Evolutionary conservation across 2,888 invertebrate genomes (phyloP).

Genomic region (Sinopyrophorus schimmeli): DNA sequence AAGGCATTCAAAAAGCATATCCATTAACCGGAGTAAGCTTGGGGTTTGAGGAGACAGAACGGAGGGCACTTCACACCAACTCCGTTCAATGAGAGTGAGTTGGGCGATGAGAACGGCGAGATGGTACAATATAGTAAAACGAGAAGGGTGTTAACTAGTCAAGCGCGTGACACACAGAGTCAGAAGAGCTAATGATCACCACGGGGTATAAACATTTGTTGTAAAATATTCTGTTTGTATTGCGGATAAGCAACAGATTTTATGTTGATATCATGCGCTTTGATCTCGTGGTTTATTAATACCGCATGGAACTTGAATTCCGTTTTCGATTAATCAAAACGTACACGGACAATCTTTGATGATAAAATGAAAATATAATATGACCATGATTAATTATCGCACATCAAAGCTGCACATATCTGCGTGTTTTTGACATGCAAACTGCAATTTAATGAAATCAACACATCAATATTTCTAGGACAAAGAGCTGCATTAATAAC

Average conservation of each 20-base stretch:
- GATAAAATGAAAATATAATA: slow-evolving; percentile 49
- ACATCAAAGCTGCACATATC: slow-evolving; percentile 44
- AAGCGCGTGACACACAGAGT: slow-evolving; percentile 30
- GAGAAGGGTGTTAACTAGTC: slow-evolving; percentile 32
- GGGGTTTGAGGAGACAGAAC: slow-evolving; percentile 29
- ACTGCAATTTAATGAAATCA: slow-evolving; percentile 32
- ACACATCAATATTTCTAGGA: slow-evolving; percentile 21
- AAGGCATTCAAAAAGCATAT: slow-evolving; percentile 54
- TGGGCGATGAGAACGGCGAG: slow-evolving; percentile 29
- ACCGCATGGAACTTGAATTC: slow-evolving; percentile 33
- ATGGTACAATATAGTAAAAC: slow-evolving; percentile 23
- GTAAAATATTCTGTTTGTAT: slow-evolving; percentile 26
- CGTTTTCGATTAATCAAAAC: slow-evolving; percentile 45
- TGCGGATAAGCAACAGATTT: slow-evolving; percentile 22
- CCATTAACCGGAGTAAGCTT: slow-evolving; percentile 43
- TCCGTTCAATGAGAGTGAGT: slow-evolving; percentile 28
- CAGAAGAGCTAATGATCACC: slow-evolving; percentile 29
- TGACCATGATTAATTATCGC: slow-evolving; percentile 50
- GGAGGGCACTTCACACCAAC: slow-evolving; percentile 30
- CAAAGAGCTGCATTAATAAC: slow-evolving; percentile 26
- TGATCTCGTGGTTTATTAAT: slow-evolving; percentile 29
- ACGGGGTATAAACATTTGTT: slow-evolving; percentile 26
- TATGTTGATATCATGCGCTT: slow-evolving; percentile 23
- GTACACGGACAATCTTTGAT: slow-evolving; percentile 48
- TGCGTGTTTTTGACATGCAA: slow-evolving; percentile 36